Evolutionary conservation across 2,888 invertebrate genomes (phyloP).

Genomic region (Cryptus armator): DNA sequence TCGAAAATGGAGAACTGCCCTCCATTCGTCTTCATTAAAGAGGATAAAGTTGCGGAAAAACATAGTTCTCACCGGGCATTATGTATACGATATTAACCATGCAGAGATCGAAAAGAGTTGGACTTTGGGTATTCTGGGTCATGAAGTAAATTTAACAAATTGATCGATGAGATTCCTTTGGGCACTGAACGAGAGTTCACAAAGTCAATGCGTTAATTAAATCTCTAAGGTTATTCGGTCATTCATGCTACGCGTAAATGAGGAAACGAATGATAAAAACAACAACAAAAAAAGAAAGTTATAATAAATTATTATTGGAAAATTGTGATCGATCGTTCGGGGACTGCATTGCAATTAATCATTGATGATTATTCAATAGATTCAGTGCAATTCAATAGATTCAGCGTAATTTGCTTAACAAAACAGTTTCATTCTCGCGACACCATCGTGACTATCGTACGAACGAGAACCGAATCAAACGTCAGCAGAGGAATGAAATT

Average conservation of each 20-base stretch:
- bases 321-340: not conserved
- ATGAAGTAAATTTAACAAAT: slow-evolving; percentile 39
- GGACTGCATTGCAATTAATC: not conserved
- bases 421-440: slow-evolving; percentile 3
- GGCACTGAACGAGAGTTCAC: slow-evolving; percentile 35
- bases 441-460: slow-evolving; percentile 13
- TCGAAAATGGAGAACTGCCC: not conserved
- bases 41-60: not conserved
- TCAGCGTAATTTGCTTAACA: slow-evolving; percentile 22
- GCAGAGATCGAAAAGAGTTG: not conserved
- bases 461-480: slow-evolving; percentile 44
- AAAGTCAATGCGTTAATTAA: slow-evolving; percentile 39
- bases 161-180: slow-evolving; percentile 54
- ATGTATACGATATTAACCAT: not conserved
- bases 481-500: slow-evolving; percentile 53
- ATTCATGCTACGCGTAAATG: not conserved
- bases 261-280: not conserved
- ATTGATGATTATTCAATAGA: slow-evolving; percentile 17
- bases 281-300: not conserved
- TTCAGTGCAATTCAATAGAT: not conserved
- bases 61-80: not conserved
- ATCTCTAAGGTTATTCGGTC: not conserved
- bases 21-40: slow-evolving; percentile 2
- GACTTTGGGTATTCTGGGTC: not conserved
- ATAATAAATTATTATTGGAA: not conserved